Evolutionary conservation across 2,888 invertebrate genomes (phyloP), one percentile per base, ranked within the genome.

Genomic region (Epinotia nisella): DNA sequence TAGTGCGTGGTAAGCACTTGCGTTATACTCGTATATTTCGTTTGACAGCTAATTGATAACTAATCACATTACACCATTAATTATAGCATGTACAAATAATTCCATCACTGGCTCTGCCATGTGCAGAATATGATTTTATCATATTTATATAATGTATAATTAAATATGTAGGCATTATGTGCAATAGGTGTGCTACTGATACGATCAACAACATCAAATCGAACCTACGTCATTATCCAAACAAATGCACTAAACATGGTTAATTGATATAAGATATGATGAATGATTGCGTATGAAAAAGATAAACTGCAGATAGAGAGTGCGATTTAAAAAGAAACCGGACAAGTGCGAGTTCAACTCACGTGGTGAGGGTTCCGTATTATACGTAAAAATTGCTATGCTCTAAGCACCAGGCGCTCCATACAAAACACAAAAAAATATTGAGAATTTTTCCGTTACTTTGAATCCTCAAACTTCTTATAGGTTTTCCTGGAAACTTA

Each of bases 21-120:
- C 65, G 65, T 35, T 66, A 66, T 24, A 24, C 21, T 2, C 1
- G 21, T 49, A 62, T 41, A 39, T 66, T 66, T 66, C 55, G n/a
- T 55, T 55, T 66, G 65, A 55, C 65, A 56, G 65, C 55, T 41
- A 55, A 66, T 66, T 55, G 55, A 66, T 56, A 66, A 62, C 61
- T 45, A 62, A 55, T 66, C 39, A 17, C 39, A 66, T 66, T 66
- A 41, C 55, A 15, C 65, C 41, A 66, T 11, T 66, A 55, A 66
- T 66, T 66, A 41, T 66, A 55, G 53, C 55, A 55, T 55, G 21
- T 24, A 2, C 2, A 2, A 24, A 24, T 21, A 9, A 35, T 15
- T 15, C 64, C 15, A 21, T 21, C 55, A 53, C 24, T 35, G 51
- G 21, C 51, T 17, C 24, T 60, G 39, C 60, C 60, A 35, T 65